These are phyloP conservation scores for Chloroclysta siterata DNA, from an alignment of 2,888 invertebrate species.

Conservation along the genomic window DNA sequence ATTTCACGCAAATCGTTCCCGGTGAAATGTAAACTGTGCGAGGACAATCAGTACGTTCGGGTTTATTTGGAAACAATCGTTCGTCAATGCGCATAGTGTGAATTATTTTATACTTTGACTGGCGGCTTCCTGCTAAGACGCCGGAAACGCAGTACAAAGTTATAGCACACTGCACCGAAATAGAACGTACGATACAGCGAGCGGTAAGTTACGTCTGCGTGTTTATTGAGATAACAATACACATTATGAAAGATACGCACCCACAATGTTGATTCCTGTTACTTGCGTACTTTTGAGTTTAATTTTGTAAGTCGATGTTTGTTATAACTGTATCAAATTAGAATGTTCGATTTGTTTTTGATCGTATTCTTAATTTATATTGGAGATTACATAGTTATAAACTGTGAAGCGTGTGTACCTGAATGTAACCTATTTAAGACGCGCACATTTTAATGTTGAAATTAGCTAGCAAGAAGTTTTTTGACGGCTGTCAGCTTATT, in stretches of 20 bases:
- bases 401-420: no score
- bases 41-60: constrained; percentile 20
- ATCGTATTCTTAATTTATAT: neutral
- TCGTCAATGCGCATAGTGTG: constrained; percentile 47
- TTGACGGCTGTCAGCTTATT: no score
- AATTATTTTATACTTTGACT: constrained; percentile 65
- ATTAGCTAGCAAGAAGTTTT: no score
- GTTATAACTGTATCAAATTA: neutral
- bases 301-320: constrained; percentile 31
- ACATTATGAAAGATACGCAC: constrained; percentile 35
- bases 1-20: constrained; percentile 15
- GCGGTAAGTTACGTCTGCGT: constrained; percentile 61
- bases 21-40: constrained; percentile 19
- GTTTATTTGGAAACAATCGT: constrained; percentile 59
- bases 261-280: constrained; percentile 31
- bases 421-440: no score
- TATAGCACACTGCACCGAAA: constrained; percentile 64
- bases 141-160: constrained; percentile 62
- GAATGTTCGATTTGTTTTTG: constrained; percentile 8
- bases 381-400: neutral
- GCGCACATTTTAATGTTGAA: no score
- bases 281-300: constrained; percentile 31
- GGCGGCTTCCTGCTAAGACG: constrained; percentile 65
- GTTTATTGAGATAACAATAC: constrained; percentile 41
- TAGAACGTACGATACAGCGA: constrained; percentile 63